Base-by-base conservation (phyloP, 2,113 vertebrate species). In the Mystacornis crossleyi region DNA sequence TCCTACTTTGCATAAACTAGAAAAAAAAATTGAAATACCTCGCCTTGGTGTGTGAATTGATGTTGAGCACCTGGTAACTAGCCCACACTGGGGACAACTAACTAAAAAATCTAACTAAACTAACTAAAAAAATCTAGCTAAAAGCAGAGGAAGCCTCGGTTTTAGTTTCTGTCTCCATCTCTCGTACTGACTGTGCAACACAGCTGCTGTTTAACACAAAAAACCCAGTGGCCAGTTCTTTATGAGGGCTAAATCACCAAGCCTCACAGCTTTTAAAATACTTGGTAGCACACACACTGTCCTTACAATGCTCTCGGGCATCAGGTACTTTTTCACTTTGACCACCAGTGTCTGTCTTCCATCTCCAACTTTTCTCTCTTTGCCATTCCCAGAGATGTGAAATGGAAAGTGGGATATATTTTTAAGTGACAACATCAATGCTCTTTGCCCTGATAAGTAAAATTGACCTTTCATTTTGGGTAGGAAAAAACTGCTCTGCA, bases 1-100 rank as follows among this genome's bases (percentile, higher is more conserved):
- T 10, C 38, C 16, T 24, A 2, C 40, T 70, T 79, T 11, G 24
- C 10, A n/a, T 5, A 47, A 62, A 25, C 18, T 45, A n/a, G 28
- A n/a, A 17, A 47, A 36, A 57, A 60, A 9, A 6, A 18, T 12
- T 25, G 55, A 20, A 78, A 70, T 70, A 5, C 16, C 24, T 70
- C 0, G 0, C 24, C 47, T 45, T 28, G 29, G 38, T 29, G 38
- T 54, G 55, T 20, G 47, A n/a, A 38, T 54, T 54, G 47, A 16
- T 61, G 47, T 8, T 79, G 40, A 38, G 7, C 10, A n/a, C n/a
- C 40, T 47, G n/a, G 10, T 16, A 53, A 53, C 34, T 18, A 60
- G 23, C n/a, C 18, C 2, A 10, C 23, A 53, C 9, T 33, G 0
- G 1, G 18, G 18, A 51, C 38, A 28, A 13, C 18, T n/a, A n/a